phyloP scores from a whole-genome alignment of 2,888 invertebrate genomes.

The Brachypalpus laphriformis region DNA sequence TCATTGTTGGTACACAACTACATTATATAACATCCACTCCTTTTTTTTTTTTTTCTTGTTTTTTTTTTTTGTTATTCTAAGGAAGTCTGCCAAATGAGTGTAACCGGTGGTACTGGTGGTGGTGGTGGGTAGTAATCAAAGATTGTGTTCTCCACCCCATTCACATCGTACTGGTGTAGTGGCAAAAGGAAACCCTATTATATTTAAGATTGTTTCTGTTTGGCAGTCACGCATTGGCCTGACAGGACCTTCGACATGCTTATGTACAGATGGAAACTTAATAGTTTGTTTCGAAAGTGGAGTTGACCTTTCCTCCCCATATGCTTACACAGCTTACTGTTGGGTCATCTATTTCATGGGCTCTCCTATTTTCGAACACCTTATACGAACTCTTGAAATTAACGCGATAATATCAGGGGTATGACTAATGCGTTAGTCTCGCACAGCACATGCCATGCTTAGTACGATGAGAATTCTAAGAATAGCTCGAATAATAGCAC shows the following conservation, averaged over 20 bases:
- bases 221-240: constrained; percentile 45
- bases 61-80: constrained; percentile 14
- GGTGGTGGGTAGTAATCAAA: constrained; percentile 27
- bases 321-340: neutral
- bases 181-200: neutral
- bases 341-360: constrained; percentile 23
- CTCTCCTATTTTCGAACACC: constrained; percentile 30
- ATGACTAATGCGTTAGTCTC: constrained; percentile 64
- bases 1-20: constrained; percentile 13
- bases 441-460: constrained; percentile 50
- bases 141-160: neutral
- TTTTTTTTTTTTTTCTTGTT: constrained; percentile 21
- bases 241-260: constrained; percentile 31
- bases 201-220: constrained; percentile 45
- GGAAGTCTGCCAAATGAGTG: constrained; percentile 53
- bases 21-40: constrained; percentile 63
- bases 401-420: constrained; percentile 40
- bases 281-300: constrained; percentile 10
- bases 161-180: neutral
- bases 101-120: constrained; percentile 17
- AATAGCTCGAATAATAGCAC: constrained; percentile 49
- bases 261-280: constrained; percentile 10
- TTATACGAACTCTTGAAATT: constrained; percentile 17
- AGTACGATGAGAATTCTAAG: constrained; percentile 52
- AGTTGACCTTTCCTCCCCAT: constrained; percentile 35